Evolutionary conservation across 2,888 invertebrate genomes (phyloP), one percentile per base, ranked within the genome.

Genomic region (Drosophila kuntzei): DNA sequence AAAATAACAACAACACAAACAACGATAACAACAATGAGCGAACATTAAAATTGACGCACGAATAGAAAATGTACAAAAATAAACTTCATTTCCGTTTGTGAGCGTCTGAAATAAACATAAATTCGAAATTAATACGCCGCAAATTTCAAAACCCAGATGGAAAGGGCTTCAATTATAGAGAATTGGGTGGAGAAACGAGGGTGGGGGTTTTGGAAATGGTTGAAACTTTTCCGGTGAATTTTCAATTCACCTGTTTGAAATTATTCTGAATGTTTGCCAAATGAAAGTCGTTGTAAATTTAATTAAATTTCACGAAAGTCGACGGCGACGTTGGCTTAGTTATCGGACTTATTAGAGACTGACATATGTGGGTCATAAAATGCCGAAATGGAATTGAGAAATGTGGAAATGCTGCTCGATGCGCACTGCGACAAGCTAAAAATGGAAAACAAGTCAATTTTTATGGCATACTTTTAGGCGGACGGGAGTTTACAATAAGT

Each of bases 1-100:
- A 44, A 44, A 66, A 44, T 27, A 46, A 43, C 32, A 46, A 47
- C 44, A 46, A 43, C 58, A 44, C 18, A 49, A 63, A 37, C 53
- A 62, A 43, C 32, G 44, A 41, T 39, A 54, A 60, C 32, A 43
- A 43, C 41, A 58, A 61, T 59, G 55, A 77, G 43, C 39, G 47
- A 36, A 27, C 61, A 81, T 81, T 81, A 46, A 79, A 78, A 79
- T 68, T 71, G 69, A 81, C 69, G 82, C 74, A 68, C 76, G 74
- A 76, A 74, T 81, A 64, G 82, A 82, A 80, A 79, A 76, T 79
- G 71, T 64, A 55, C 73, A 71, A 73, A 82, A 82, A 81, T 82
- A 82, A 82, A 75, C 71, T 81, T 82, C 62, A 82, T 81, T 81
- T 81, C 80, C 80, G 80, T 67, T 82, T 67, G 39, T 27, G 63